Percentiles rank a stretch among this genome's conserved stretches.
Evolutionary conservation across 2,888 invertebrate species (phyloP).

Genomic region (Drosophila mulleri): DNA sequence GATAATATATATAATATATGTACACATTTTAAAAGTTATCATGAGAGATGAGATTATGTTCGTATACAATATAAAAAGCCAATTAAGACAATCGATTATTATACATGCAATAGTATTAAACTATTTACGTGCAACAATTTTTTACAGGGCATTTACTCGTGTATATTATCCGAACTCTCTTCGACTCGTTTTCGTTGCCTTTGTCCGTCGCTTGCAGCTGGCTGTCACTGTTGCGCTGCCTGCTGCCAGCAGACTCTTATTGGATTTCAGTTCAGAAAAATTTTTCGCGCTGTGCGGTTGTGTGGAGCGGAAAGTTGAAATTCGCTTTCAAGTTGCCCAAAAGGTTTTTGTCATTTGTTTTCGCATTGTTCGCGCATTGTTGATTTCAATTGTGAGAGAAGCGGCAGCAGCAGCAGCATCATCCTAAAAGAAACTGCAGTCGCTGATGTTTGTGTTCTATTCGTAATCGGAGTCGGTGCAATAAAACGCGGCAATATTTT

Average conservation of each 20-base stretch:
- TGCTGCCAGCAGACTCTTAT: constrained; percentile 49
- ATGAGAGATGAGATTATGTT: background rate
- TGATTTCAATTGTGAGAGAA: constrained; percentile 60
- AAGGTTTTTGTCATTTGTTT: constrained; percentile 56
- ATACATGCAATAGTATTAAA: background rate
- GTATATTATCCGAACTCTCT: background rate
- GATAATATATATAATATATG: too few species aligned
- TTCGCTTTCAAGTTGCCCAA: constrained; percentile 69
- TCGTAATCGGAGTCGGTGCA: constrained; percentile 41
- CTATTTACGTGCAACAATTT: too few species aligned
- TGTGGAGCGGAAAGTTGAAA: constrained; percentile 71
- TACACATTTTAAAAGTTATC: background rate
- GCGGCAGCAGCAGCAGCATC: constrained; percentile 50
- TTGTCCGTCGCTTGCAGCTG: constrained; percentile 37
- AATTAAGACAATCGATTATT: background rate
- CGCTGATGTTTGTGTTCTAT: constrained; percentile 42
- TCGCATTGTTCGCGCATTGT: constrained; percentile 57
- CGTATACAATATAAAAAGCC: background rate
- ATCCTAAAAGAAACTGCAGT: constrained; percentile 45
- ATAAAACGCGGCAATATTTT: constrained; percentile 43
- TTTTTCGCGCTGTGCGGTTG: constrained; percentile 72
- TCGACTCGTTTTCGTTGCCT: constrained; percentile 46
- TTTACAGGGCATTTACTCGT: constrained; percentile 21
- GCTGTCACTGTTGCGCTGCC: constrained; percentile 39
- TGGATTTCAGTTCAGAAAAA: constrained; percentile 70